Conservation (phyloP, 1,140 invertebrate genomes). For the Drosophila triauraria region DNA sequence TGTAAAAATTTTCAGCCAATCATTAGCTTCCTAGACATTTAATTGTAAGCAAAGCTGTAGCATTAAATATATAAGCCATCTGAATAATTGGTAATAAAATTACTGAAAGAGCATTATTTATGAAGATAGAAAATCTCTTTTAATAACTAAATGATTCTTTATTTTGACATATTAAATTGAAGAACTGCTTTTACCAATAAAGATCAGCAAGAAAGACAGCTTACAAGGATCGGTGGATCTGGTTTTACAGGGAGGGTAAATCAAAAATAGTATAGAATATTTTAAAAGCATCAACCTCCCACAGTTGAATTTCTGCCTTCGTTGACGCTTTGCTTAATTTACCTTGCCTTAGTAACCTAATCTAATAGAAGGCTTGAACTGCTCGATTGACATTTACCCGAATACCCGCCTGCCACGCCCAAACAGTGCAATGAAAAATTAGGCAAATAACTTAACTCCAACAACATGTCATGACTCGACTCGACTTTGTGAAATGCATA, state of each 20-base stretch:
- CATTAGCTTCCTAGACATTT: too few relatives aligned
- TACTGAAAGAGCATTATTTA: background rate
- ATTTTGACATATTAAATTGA: too few relatives aligned
- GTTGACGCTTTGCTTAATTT: conserved; percentile 4
- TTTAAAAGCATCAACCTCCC: background rate
- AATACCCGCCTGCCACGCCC: conserved; percentile 24
- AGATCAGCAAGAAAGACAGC: background rate
- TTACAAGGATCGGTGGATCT: background rate
- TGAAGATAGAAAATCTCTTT: background rate
- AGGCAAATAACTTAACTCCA: conserved; percentile 43
- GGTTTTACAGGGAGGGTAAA: background rate
- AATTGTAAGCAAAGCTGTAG: background rate
- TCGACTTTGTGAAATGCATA: conserved; percentile 65
- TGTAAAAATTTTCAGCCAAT: too few relatives aligned
- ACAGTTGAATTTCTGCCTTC: background rate
- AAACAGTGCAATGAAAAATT: conserved; percentile 42
- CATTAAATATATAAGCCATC: too few relatives aligned
- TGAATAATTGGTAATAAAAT: background rate
- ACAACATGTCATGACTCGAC: conserved; percentile 51
- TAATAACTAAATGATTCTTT: background rate
- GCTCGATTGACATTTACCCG: conserved; percentile 36
- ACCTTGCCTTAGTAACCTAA: conserved; percentile 11
- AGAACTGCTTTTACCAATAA: background rate
- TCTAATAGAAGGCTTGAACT: conserved; percentile 15
- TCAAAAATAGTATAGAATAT: background rate